Conservation (phyloP, 2,888 invertebrate species). For the Noctua comes region DNA sequence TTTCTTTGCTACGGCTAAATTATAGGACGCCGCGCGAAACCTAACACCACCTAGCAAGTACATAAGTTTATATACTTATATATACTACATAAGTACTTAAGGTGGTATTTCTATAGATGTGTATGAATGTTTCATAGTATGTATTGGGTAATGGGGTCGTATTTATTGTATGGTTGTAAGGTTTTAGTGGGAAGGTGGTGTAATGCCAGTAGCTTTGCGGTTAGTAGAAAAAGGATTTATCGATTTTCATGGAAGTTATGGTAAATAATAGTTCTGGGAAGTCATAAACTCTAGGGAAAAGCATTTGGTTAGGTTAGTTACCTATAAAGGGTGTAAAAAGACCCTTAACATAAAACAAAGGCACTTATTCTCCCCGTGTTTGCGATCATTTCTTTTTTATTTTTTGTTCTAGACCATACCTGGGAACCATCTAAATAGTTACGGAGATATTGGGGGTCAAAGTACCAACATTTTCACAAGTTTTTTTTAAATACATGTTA, state of each 20-base stretch:
- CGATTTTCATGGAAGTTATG: neutral
- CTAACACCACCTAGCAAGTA: constrained; percentile 67
- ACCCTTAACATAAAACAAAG: no score
- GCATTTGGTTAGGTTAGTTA: no score
- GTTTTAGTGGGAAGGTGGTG: neutral
- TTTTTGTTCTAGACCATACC: no score
- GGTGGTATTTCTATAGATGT: constrained; percentile 49
- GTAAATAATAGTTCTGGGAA: no score
- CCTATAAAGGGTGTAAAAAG: no score
- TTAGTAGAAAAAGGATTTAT: neutral
- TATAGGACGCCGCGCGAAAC: constrained; percentile 76
- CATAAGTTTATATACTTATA: constrained; percentile 31
- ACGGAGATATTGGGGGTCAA: no score
- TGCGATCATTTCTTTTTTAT: no score
- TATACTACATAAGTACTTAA: constrained; percentile 33
- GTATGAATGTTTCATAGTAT: constrained; percentile 27
- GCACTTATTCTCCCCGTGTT: no score
- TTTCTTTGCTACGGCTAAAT: constrained; percentile 80
- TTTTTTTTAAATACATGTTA: no score
- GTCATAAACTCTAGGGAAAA: neutral
- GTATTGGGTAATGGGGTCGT: constrained; percentile 40
- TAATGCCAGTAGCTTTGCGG: neutral
- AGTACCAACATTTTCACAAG: no score
- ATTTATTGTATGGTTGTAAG: constrained; percentile 12
- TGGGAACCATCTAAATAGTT: no score